Base-by-base conservation (phyloP, 2,888 invertebrate species). In the Phoenoteleia sp. region DNA sequence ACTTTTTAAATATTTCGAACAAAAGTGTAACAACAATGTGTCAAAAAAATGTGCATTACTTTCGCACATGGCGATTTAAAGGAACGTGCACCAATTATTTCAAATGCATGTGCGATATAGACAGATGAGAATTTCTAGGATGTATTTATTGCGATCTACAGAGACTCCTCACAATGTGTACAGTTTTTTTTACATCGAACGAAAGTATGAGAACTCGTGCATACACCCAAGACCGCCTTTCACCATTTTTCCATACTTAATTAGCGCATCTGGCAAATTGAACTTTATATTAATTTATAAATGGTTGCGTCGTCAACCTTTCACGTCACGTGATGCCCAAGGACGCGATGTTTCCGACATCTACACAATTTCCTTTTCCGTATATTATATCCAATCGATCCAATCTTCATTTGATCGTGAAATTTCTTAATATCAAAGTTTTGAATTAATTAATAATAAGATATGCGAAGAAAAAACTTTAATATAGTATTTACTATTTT, bases 121-220 rank as follows among this genome's bases (percentile, higher is more conserved):
- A 64, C 56, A 87, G 85, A 88, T 85, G 87, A 75, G 88, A 90
- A 89, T 91, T 90, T 91, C 89, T 89, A 90, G 76, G 86, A 66
- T 84, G 74, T 85, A 62, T 79, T 74, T 84, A 76, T 82, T 82
- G 66, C 85, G 36, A 62, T 80, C 19, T 36, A 42, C 45, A 58
- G 29, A 29, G 36, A 21, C 27, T 58, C 66, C 23, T 62, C 42
- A 47, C 60, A 86, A 87, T 75, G 77, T 58, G 64, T 52, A 77
- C 69, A 86, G 84, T 86, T 87, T 87, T 88, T 89, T 88, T 88
- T 85, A 82, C 66, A 45, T 58, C 60, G 71, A 87, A 91, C 86
- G 91, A 91, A 91, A 91, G 91, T 91, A 90, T 91, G 91, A 88
- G 91, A 91, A 91, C 88, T 84, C 84, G 80, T 82, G 82, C 88